Evolutionary conservation across 2,797 vertebrate genomes (phyloP).

Genomic region (Choloepus didactylus): DNA sequence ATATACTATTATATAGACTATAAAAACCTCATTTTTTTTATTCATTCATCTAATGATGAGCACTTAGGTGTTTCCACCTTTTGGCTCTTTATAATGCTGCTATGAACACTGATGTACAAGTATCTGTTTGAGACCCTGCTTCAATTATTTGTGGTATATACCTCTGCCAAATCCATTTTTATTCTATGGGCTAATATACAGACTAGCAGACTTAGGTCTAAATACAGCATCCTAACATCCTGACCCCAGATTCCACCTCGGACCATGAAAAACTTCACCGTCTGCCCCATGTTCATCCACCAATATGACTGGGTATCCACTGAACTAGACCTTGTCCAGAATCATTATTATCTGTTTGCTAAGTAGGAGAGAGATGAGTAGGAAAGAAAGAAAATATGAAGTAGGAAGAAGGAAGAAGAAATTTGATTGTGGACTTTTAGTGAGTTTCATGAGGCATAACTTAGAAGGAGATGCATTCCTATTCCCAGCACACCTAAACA

Average conservation of each 20-base stretch:
- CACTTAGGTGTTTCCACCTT: too few species aligned
- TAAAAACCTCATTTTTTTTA: too few species aligned
- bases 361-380: neutral
- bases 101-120: too few species aligned
- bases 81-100: too few species aligned
- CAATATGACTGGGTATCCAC: neutral
- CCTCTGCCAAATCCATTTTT: neutral
- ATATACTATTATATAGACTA: too few species aligned
- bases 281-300: neutral
- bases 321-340: neutral
- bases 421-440: neutral
- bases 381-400: neutral
- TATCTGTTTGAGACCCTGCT: too few species aligned
- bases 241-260: neutral
- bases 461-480: neutral
- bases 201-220: neutral
- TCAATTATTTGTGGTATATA: too few species aligned
- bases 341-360: neutral
- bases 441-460: slow-evolving; percentile 22
- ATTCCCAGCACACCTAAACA: neutral
- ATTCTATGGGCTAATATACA: neutral
- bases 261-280: neutral
- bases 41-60: too few species aligned
- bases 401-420: neutral
- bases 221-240: neutral